These are phyloP conservation scores for Epizoanthus ramosus DNA, from an alignment of 92 coral and sea anemone genomes.

Conservation along the genomic window DNA sequence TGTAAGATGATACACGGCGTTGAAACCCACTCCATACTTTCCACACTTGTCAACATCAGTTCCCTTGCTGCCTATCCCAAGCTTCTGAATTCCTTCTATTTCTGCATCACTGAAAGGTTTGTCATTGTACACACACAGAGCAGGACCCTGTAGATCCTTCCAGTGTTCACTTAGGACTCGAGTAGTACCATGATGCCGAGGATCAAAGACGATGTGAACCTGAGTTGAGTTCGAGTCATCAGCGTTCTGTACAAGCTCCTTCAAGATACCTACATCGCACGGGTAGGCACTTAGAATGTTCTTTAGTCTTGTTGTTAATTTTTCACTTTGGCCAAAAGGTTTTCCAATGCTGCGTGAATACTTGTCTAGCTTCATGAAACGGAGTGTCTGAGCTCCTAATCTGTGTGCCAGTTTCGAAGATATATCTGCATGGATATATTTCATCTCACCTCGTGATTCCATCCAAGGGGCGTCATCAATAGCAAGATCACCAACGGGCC, in stretches of 20 bases:
- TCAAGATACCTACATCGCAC: constrained; percentile 88
- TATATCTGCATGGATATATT: constrained; percentile 78
- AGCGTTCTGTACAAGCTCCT: constrained; percentile 93
- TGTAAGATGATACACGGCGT: constrained; percentile 92
- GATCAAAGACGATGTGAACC: constrained; percentile 88
- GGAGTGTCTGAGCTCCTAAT: constrained; percentile 84
- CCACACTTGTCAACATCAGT: constrained; percentile 78
- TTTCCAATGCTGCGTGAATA: constrained; percentile 80
- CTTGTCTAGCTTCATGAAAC: constrained; percentile 67
- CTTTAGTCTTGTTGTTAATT: constrained; percentile 76
- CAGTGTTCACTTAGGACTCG: constrained; percentile 76
- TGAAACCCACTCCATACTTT: constrained; percentile 92
- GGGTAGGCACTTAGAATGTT: constrained; percentile 86
- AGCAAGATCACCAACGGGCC: constrained; percentile 79
- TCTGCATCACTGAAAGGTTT: constrained; percentile 78
- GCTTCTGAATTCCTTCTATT: constrained; percentile 87
- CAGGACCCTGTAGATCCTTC: constrained; percentile 96
- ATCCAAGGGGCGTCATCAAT: constrained; percentile 93
- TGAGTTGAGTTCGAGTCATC: constrained; percentile 95
- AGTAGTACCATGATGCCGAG: constrained; percentile 84
- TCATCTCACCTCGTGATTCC: constrained; percentile 53
- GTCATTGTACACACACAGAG: constrained; percentile 91
- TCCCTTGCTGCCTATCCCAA: constrained; percentile 82
- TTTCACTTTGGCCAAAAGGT: constrained; percentile 94
- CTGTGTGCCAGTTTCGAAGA: constrained; percentile 79